Base-by-base conservation (phyloP, 2,113 vertebrate genomes). In the Motacilla tschutschensis region DNA sequence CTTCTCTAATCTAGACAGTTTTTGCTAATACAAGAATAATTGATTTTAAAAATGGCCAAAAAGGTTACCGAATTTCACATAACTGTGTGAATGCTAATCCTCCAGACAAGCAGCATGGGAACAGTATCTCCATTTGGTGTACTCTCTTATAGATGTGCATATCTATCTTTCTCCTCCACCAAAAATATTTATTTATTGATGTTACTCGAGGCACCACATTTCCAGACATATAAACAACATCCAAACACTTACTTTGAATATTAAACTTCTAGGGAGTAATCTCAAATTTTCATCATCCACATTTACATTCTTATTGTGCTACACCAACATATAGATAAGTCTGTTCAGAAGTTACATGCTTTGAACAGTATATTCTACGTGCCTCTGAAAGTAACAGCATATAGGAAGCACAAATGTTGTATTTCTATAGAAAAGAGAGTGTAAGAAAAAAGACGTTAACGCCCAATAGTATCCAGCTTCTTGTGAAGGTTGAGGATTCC, bases 81-180 rank as follows among this genome's bases (percentile, higher is more conserved):
- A 81, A 28, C 11, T 48, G 17, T 8, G 14, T 21, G 18, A 54
- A 8, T 10, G 14, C 7, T 67, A 78, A 71, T 66, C 17, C 36
- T 60, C 28, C 33, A 75, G 28, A 58, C 16, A 36, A 36, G 55
- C 55, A 57, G 33, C 35, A 26, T 9, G 11, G 10, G 16, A 36
- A 58, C 24, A 36, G 5, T 16, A 54, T 54, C 36, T 64, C 50
- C 11, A 51, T 48, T 65, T 69, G 26, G 17, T 14, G 7, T 31
- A 59, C 14, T 36, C 28, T 43, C 5, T 53, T 36, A 46, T 0
- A n/a, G 8, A 43, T 7, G 4, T 17, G 28, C 21, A 11, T 3
- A 18, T 25, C 4, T 33, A 20, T 25, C 4, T n/a, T 41, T 13
- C 7, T 5, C 13, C 5, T 1, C 24, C 3, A 6, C 11, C 14